Percentiles rank a stretch among this genome's conserved stretches.
Evolutionary conservation across 2,888 invertebrate species (phyloP).

Genomic region (Cancer borealis): DNA sequence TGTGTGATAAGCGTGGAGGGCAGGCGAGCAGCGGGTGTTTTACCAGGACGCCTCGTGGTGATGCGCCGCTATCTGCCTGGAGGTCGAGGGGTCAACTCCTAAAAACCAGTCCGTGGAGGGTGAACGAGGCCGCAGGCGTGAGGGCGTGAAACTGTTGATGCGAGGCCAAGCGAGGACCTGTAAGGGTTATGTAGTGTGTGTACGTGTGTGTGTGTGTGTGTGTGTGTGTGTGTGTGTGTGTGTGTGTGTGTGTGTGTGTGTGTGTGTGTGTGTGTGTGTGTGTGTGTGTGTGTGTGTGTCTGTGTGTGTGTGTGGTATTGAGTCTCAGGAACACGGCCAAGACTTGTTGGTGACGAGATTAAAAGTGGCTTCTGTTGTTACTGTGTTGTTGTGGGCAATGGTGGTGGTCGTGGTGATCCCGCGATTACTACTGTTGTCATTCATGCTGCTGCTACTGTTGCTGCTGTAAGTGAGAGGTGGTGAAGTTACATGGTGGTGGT

Average conservation of each 20-base stretch:
- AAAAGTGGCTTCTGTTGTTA: background rate
- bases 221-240: slow-evolving; percentile 12
- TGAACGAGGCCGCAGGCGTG: slow-evolving; percentile 20
- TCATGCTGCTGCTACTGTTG: background rate
- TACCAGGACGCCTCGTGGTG: slow-evolving; percentile 20
- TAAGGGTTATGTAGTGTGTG: background rate
- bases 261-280: slow-evolving; percentile 2
- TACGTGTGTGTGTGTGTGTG: slow-evolving; percentile 11
- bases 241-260: background rate
- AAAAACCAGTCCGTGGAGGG: slow-evolving; percentile 5
- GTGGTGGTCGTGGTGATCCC: background rate
- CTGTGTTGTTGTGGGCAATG: background rate
- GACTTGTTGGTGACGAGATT: background rate
- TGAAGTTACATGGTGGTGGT: background rate
- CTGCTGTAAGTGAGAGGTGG: background rate
- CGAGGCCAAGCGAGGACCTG: background rate
- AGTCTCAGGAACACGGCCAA: background rate
- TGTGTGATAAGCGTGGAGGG: slow-evolving; percentile 20
- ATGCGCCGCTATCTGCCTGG: slow-evolving; percentile 11
- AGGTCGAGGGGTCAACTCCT: background rate
- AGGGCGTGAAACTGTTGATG: slow-evolving; percentile 9
- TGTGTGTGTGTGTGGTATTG: too few relatives aligned
- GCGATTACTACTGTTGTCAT: background rate
- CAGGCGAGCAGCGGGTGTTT: slow-evolving; percentile 1
- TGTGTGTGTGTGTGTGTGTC: background rate